Percentiles rank a stretch among this genome's conserved stretches.
Conservation (phyloP, 1,140 invertebrate genomes). For the Polypedilum vanderplanki region DNA sequence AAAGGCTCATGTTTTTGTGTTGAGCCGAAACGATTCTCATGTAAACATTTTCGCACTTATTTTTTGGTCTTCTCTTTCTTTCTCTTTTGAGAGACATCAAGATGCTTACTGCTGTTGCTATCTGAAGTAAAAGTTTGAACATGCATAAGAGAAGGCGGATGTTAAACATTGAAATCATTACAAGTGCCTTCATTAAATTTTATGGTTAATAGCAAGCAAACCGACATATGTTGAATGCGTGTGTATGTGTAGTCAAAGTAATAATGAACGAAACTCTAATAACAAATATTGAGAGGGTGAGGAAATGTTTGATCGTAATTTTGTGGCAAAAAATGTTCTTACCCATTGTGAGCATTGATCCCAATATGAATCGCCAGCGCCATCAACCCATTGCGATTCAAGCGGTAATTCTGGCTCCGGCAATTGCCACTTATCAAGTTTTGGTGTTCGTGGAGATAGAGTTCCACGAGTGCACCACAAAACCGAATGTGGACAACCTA, state of each 20-base stretch:
- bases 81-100: not conserved
- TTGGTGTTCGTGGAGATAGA: slow-evolving; percentile 29
- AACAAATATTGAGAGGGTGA: too few relatives aligned
- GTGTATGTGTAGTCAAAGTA: too few relatives aligned
- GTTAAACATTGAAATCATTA: slow-evolving; percentile 19
- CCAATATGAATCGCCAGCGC: slow-evolving; percentile 33
- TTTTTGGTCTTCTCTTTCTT: not conserved
- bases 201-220: slow-evolving; percentile 5
- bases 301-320: too few relatives aligned
- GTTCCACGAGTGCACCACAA: slow-evolving; percentile 33
- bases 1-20: not conserved
- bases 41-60: not conserved
- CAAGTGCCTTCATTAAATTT: slow-evolving; percentile 18
- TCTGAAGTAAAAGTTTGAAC: not conserved
- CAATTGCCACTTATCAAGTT: slow-evolving; percentile 31
- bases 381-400: slow-evolving; percentile 34
- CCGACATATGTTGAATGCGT: not conserved
- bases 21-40: not conserved
- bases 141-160: too few relatives aligned
- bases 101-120: not conserved
- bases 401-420: slow-evolving; percentile 33
- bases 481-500: slow-evolving; percentile 34
- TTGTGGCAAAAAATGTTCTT: too few relatives aligned
- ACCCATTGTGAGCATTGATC: slow-evolving; percentile 34
- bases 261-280: too few relatives aligned